These are phyloP conservation scores for Megalonaias nervosa DNA, from an alignment of 1,140 invertebrate species.

Conservation along the genomic window DNA sequence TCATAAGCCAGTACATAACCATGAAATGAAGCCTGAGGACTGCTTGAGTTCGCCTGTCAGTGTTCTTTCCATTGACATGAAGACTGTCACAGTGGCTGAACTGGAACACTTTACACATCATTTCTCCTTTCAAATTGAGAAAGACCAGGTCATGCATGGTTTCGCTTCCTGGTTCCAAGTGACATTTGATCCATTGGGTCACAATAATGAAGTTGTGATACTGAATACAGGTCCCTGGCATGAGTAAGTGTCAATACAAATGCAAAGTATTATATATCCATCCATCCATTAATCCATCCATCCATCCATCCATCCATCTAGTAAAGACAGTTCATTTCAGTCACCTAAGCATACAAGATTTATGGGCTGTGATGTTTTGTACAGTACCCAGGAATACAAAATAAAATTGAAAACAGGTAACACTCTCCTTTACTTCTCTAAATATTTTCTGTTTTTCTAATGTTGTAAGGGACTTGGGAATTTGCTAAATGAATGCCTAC, in stretches of 20 bases:
- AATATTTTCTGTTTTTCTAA: neutral
- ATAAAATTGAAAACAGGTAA: neutral
- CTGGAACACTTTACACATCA: constrained; percentile 24
- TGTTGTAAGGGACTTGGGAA: neutral
- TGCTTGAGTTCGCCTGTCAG: constrained; percentile 4
- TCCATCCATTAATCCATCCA: too few relatives aligned
- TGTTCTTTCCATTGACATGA: constrained; percentile 27
- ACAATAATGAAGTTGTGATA: constrained; percentile 10
- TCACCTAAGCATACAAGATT: neutral
- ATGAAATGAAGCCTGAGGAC: constrained; percentile 20
- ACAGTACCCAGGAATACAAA: neutral
- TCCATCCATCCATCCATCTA: neutral
- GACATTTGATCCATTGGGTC: constrained; percentile 12
- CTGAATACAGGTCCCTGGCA: constrained; percentile 33
- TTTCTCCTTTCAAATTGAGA: constrained; percentile 25
- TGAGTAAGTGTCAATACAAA: neutral
- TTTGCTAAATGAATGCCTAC: too few relatives aligned
- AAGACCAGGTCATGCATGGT: constrained; percentile 26
- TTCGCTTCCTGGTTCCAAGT: constrained; percentile 41
- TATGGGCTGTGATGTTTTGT: neutral
- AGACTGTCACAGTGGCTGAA: constrained; percentile 18
- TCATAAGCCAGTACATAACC: constrained; percentile 25
- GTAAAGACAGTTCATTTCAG: too few relatives aligned
- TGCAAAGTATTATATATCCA: neutral
- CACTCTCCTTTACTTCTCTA: neutral